Evolutionary conservation across 1,140 invertebrate genomes (phyloP).

Genomic region (Limonius californicus): DNA sequence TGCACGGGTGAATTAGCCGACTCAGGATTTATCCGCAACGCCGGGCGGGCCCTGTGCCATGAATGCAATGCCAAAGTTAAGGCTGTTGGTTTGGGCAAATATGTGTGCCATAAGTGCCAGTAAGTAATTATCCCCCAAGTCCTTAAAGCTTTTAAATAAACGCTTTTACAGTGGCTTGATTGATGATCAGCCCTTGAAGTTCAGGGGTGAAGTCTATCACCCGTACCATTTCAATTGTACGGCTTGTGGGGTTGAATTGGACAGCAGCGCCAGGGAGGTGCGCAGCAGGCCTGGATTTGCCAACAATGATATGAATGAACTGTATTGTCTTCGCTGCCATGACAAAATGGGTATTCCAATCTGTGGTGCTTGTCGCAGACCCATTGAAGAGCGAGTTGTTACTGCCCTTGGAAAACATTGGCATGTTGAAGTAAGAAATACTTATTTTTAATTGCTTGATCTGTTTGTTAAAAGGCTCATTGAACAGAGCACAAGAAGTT

Average conservation of each 20-base stretch:
- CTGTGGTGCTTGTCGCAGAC: constrained; percentile 93
- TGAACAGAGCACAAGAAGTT: no score
- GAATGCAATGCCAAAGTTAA: constrained; percentile 96
- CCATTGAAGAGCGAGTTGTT: constrained; percentile 94
- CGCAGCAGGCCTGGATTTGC: constrained; percentile 84
- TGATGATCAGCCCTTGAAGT: constrained; percentile 94
- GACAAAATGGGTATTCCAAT: constrained; percentile 99
- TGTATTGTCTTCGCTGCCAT: constrained; percentile 97
- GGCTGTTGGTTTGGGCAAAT: constrained; percentile 91
- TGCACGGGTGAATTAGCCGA: constrained; percentile 91
- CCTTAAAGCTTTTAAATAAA: not conserved
- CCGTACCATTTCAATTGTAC: constrained; percentile 99
- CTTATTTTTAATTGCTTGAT: no score
- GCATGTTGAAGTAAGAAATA: constrained; percentile 97
- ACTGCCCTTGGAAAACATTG: constrained; percentile 98
- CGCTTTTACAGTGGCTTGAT: constrained; percentile 79
- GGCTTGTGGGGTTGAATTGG: constrained; percentile 79
- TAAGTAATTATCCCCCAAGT: no score
- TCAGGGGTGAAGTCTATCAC: constrained; percentile 96
- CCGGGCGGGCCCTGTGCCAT: constrained; percentile 89
- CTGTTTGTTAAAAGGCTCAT: no score
- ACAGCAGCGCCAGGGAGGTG: constrained; percentile 91
- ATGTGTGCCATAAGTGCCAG: constrained; percentile 99
- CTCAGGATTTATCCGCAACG: constrained; percentile 95
- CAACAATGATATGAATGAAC: constrained; percentile 91